Conservation (phyloP, 2,113 vertebrate species). For the Myotis lucifugus region DNA sequence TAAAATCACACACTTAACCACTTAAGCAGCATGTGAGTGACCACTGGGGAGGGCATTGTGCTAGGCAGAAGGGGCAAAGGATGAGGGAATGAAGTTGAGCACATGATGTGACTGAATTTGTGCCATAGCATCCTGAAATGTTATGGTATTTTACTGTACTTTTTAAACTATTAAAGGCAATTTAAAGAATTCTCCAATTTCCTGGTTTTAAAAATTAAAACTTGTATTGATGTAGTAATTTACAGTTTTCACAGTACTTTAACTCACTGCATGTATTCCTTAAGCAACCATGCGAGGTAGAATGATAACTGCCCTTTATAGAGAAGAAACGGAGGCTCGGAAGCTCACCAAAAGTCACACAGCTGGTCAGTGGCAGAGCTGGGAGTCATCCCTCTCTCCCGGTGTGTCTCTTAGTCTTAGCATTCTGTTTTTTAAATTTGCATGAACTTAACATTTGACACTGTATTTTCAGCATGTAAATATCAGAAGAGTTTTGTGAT, state of each 20-base stretch:
- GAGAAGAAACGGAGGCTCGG: neutral
- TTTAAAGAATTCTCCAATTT: slow-evolving; percentile 7
- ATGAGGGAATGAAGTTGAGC: neutral
- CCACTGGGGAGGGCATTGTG: accelerated
- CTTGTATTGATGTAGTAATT: neutral
- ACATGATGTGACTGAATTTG: neutral
- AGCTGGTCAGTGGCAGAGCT: neutral
- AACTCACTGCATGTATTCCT: neutral
- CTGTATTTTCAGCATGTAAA: neutral
- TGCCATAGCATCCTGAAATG: neutral
- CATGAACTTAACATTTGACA: neutral
- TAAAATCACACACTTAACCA: neutral
- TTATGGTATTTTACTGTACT: neutral
- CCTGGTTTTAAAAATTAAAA: neutral
- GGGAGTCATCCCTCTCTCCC: neutral
- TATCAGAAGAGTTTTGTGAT: neutral
- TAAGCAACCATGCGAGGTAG: neutral
- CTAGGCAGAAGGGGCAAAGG: no score
- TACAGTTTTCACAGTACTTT: neutral
- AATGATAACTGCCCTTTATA: neutral
- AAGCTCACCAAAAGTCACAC: neutral
- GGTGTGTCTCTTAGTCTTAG: neutral
- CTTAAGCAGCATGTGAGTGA: neutral
- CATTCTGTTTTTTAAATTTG: neutral
- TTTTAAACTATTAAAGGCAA: neutral